Evolutionary conservation across 2,797 vertebrate species (phyloP).

Genomic region (Zonotrichia albicollis): DNA sequence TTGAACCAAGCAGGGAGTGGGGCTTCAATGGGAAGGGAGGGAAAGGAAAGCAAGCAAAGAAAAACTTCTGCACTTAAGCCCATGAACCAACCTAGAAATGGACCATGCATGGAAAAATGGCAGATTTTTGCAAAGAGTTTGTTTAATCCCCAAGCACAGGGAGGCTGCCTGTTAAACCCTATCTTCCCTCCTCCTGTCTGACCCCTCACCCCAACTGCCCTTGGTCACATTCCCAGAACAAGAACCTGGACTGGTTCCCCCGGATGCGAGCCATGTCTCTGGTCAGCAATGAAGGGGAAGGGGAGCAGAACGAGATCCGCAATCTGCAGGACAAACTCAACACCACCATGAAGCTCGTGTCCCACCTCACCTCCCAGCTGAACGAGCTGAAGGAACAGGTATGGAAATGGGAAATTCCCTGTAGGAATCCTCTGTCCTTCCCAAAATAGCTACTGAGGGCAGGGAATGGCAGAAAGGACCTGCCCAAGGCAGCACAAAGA

Average conservation of each 20-base stretch:
- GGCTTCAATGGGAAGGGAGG: not conserved
- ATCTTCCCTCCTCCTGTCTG: not conserved
- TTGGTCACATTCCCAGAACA: constrained; percentile 76
- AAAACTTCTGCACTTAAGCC: not conserved
- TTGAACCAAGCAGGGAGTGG: not conserved
- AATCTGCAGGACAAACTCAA: constrained; percentile 91
- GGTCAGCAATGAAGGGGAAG: constrained; percentile 92
- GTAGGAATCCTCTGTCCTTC: not conserved
- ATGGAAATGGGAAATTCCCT: not conserved
- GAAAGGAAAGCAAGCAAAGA: not conserved
- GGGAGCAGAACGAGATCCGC: constrained; percentile 97
- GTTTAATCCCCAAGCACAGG: not conserved
- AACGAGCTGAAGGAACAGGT: constrained; percentile 97
- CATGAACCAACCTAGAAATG: not conserved
- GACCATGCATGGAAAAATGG: fast-evolving
- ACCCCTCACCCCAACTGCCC: not conserved
- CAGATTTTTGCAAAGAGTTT: not conserved
- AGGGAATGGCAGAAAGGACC: not conserved
- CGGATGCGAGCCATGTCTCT: constrained; percentile 98
- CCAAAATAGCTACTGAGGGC: not conserved
- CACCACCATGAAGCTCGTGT: constrained; percentile 92
- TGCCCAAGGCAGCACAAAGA: not conserved
- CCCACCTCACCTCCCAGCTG: constrained; percentile 86
- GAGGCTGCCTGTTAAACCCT: not conserved
- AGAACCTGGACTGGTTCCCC: constrained; percentile 95